Evolutionary conservation across 2,797 vertebrate genomes (phyloP).

Genomic region (Numenius phaeopus): DNA sequence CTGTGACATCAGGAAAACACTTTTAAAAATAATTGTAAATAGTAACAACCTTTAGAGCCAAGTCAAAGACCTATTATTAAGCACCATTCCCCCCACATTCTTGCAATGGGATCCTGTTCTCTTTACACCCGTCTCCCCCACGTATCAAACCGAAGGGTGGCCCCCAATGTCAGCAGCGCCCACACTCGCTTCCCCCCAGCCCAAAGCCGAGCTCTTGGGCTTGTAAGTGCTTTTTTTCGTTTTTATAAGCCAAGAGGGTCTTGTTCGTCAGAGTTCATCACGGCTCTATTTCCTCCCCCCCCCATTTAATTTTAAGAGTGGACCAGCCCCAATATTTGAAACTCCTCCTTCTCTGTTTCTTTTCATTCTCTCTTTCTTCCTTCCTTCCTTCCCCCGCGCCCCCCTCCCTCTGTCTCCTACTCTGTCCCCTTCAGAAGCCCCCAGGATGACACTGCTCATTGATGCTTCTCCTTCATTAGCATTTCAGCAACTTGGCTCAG

Average conservation of each 20-base stretch:
- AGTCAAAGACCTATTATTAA: neutral
- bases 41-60: neutral
- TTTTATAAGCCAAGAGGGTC: neutral
- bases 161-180: neutral
- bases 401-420: conserved; percentile 59
- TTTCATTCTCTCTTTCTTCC: conserved; percentile 15
- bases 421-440: conserved; percentile 80
- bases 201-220: neutral
- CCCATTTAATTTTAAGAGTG: conserved; percentile 44
- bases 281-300: neutral
- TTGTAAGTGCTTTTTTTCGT: neutral
- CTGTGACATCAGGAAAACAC: neutral
- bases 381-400: conserved; percentile 39
- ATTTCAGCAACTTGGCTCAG: conserved; percentile 87
- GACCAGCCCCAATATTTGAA: conserved; percentile 58
- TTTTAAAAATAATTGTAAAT: neutral
- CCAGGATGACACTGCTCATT: conserved; percentile 91
- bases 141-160: neutral
- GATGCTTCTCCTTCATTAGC: conserved; percentile 93
- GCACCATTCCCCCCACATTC: neutral
- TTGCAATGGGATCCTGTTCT: neutral
- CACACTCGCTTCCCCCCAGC: neutral
- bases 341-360: conserved; percentile 6
- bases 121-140: neutral
- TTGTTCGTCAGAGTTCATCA: neutral